A percentile compares a stretch with the other conserved stretches of the same genome.
These are phyloP conservation scores for Macropis europaea DNA, from an alignment of 2,888 invertebrate species.

Conservation along the genomic window DNA sequence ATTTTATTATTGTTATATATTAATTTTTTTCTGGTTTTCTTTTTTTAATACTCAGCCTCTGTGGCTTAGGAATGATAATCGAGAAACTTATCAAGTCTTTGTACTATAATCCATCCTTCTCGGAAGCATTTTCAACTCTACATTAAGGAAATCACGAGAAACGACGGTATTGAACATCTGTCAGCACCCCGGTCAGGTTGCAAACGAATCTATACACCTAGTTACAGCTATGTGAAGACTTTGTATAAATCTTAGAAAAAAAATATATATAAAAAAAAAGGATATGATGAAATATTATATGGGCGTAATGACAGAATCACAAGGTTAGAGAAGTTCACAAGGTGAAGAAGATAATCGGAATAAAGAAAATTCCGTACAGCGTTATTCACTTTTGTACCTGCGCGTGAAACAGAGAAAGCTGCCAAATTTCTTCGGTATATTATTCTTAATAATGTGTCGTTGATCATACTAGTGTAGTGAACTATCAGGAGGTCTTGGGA, in stretches of 20 bases:
- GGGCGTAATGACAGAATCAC: slow-evolving; percentile 4
- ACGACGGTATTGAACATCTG: background rate
- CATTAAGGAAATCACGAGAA: background rate
- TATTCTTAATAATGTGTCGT: slow-evolving; percentile 42
- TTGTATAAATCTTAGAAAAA: slow-evolving; percentile 8
- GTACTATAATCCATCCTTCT: slow-evolving; percentile 23
- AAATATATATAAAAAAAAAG: background rate
- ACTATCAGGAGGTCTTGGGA: slow-evolving; percentile 32
- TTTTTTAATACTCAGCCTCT: slow-evolving; percentile 27
- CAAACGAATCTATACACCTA: background rate
- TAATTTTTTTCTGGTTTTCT: background rate
- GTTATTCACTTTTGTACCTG: slow-evolving; percentile 43
- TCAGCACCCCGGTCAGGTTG: background rate
- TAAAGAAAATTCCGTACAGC: slow-evolving; percentile 28
- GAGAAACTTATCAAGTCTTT: slow-evolving; percentile 26
- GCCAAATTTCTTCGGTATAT: slow-evolving; percentile 30
- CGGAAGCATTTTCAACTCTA: background rate
- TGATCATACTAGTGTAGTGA: slow-evolving; percentile 35
- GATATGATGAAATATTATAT: slow-evolving; percentile 12
- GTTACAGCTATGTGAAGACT: background rate
- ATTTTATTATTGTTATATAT: background rate
- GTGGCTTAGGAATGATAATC: slow-evolving; percentile 22
- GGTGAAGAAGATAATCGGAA: background rate
- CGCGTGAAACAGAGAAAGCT: slow-evolving; percentile 25
- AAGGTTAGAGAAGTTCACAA: slow-evolving; percentile 26